phyloP scores from a whole-genome alignment of 2,888 invertebrate species.

The Apoda limacodes region DNA sequence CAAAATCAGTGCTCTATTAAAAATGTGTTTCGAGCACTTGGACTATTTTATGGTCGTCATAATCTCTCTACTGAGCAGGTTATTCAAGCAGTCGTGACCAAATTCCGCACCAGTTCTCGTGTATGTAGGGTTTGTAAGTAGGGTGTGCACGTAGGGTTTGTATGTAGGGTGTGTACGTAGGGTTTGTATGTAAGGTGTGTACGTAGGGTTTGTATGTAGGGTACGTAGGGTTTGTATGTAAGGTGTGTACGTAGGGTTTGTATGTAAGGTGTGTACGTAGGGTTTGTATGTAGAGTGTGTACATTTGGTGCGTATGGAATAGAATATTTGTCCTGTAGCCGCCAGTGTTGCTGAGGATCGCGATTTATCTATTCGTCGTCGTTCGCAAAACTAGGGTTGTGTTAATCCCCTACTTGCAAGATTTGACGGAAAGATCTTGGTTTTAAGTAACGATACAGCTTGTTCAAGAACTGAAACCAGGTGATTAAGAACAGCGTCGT shows the following conservation, averaged over 20 bases:
- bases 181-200: too few species aligned
- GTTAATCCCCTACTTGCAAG: conserved; percentile 6
- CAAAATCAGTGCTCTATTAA: background rate
- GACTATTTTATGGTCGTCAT: conserved; percentile 7
- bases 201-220: too few species aligned
- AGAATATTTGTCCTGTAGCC: background rate
- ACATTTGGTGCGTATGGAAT: background rate
- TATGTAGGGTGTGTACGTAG: too few species aligned
- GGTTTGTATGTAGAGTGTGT: too few species aligned
- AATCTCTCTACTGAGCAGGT: conserved; percentile 2
- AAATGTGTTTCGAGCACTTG: conserved; percentile 2
- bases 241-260: too few species aligned
- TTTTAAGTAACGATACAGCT: conserved; percentile 1
- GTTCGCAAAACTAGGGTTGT: conserved; percentile 6
- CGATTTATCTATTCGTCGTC: too few species aligned
- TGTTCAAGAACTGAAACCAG: too few species aligned
- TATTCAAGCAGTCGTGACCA: conserved; percentile 3
- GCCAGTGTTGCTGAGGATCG: conserved; percentile 3
- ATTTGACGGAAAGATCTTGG: conserved; percentile 7
- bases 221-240: too few species aligned
- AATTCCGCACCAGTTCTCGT: conserved; percentile 4
- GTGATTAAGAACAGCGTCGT: too few species aligned
- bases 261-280: too few species aligned
- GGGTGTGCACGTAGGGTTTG: too few species aligned
- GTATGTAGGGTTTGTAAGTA: background rate